phyloP scores from a whole-genome alignment of 2,888 invertebrate genomes.

The Aleiodes leptofemur region DNA sequence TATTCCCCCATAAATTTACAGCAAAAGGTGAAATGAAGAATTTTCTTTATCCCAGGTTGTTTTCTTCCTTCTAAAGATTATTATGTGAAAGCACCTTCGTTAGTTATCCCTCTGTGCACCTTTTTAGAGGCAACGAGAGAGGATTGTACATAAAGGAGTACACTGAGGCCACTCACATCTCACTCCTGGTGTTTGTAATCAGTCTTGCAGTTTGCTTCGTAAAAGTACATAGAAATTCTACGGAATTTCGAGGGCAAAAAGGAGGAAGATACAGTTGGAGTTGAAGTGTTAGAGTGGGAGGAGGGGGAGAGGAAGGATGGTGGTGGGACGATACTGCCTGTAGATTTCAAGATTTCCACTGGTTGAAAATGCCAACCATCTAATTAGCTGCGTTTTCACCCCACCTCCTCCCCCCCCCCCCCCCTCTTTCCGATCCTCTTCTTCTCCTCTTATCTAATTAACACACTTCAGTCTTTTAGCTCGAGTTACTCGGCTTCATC shows the following conservation, averaged over 20 bases:
- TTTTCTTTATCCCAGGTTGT: too few relatives aligned
- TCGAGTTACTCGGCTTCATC: slow-evolving; percentile 16
- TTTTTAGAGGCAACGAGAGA: too few relatives aligned
- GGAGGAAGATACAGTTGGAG: slow-evolving; percentile 21
- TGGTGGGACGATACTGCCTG: too few relatives aligned
- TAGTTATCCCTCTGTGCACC: slow-evolving; percentile 46
- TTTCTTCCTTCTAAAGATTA: slow-evolving; percentile 50
- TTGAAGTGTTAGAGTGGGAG: slow-evolving; percentile 32
- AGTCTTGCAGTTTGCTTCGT: slow-evolving; percentile 60
- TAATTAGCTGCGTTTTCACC: slow-evolving; percentile 33
- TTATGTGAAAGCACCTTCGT: slow-evolving; percentile 55
- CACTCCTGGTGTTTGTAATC: slow-evolving; percentile 59
- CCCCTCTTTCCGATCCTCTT: not conserved
- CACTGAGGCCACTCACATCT: too few relatives aligned
- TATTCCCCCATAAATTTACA: slow-evolving; percentile 32
- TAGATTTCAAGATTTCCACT: slow-evolving; percentile 23
- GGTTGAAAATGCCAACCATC: slow-evolving; percentile 27
- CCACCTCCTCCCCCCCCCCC: not conserved
- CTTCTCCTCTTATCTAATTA: slow-evolving; percentile 34
- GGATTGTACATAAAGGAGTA: too few relatives aligned
- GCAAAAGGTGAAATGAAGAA: slow-evolving; percentile 4
- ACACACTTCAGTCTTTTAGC: slow-evolving; percentile 28
- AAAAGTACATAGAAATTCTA: slow-evolving; percentile 54
- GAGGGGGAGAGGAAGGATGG: not conserved
- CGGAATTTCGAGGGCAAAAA: slow-evolving; percentile 2